Base-by-base conservation (phyloP, 2,888 invertebrate genomes). In the Melangyna quadrimaculata region DNA sequence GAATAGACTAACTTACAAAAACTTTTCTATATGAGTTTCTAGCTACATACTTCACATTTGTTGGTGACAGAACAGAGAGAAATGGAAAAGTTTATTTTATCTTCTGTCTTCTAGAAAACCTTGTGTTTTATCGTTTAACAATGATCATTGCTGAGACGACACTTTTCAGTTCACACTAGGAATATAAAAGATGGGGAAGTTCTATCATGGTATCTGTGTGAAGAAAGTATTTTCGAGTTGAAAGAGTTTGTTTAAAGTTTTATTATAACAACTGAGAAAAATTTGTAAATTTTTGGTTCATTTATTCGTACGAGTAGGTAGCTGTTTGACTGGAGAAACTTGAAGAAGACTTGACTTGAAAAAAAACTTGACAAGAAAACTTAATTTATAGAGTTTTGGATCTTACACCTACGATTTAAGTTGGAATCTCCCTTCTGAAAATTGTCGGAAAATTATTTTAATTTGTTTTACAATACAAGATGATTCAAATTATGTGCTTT, bases 191-290 rank as follows among this genome's bases (percentile, higher is more conserved):
- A 43, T 27, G 40, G 17, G 12, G 6, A 45, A 63, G 43, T 63
- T 43, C 12, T 24, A 51, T 12, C 22, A 14, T 24, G 10, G 6
- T 24, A 14, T 35, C 14, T 19, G 3, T 19, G 3, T 32, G 19
- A 12, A 27, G 17, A 17, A 29, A 55, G 53, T 55, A 55, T 51
- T 57, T 57, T 35, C 35, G 17, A 57, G 19, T 32, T 32, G 7
- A 22, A 59, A 8, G 4, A 14, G 63, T 63, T 43, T 27, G 43
- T 40, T 61, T 37, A 37, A 61, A 61, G 40, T 63, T 63, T 35
- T 40, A 43, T 35, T 40, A 43, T 9, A 17, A 43, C 8, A 43
- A 17, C 17, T 43, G 40, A 3, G 7, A 40, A 40, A 4, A 10
- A 14, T n/a, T 2, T 5, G 6, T 1, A 40, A 37, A 40, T n/a